phyloP scores from a whole-genome alignment of 2,113 vertebrate genomes.

The Dasypus novemcinctus region DNA sequence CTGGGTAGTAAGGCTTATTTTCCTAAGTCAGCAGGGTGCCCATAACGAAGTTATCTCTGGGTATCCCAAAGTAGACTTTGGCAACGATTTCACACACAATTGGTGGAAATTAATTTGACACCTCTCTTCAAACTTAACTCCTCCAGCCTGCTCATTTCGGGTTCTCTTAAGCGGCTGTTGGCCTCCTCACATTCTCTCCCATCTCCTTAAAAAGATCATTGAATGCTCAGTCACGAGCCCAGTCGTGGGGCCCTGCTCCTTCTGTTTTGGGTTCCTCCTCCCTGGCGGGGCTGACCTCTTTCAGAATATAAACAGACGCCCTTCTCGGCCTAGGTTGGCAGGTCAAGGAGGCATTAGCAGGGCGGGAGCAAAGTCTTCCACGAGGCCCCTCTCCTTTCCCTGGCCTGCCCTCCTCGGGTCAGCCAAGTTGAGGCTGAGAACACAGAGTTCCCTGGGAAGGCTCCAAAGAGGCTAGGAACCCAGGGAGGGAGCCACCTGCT shows the following conservation, averaged over 20 bases:
- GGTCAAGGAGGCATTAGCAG: conserved; percentile 40
- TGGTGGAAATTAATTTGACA: conserved; percentile 91
- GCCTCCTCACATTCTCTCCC: conserved; percentile 16
- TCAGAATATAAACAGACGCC: conserved; percentile 47
- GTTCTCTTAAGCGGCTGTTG: conserved; percentile 22
- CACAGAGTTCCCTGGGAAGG: neutral
- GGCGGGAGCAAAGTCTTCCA: neutral
- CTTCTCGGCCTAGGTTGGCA: neutral
- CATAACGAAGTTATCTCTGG: conserved; percentile 86
- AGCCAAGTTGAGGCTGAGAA: neutral
- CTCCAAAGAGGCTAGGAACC: neutral
- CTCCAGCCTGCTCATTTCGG: conserved; percentile 52
- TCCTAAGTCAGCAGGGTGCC: conserved; percentile 92
- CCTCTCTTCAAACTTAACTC: conserved; percentile 79
- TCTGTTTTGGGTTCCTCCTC: conserved; percentile 45
- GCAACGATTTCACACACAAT: conserved; percentile 91
- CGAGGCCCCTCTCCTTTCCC: neutral
- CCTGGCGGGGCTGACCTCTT: conserved; percentile 6
- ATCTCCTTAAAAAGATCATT: conserved; percentile 59
- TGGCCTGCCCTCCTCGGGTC: neutral
- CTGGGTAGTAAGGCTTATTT: conserved; percentile 91
- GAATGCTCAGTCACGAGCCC: conserved; percentile 62
- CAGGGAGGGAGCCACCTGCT: neutral
- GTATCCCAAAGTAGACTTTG: conserved; percentile 90
- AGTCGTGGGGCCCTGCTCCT: conserved; percentile 28